phyloP scores from a whole-genome alignment of 2,888 invertebrate species.

The Fragum sueziense region DNA sequence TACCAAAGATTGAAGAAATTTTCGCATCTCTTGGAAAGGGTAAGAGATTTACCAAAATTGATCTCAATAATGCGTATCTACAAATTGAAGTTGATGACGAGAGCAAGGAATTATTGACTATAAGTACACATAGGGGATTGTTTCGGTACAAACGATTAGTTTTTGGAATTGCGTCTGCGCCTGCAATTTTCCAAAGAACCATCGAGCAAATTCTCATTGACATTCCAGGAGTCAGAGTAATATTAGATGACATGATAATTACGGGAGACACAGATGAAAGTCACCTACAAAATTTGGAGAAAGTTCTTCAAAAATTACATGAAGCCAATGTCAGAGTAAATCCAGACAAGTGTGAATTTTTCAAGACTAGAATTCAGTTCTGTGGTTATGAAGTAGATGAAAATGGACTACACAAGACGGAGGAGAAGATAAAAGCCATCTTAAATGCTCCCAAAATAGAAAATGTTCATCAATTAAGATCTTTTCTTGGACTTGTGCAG shows the following conservation, averaged over 20 bases:
- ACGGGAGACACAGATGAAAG: slow-evolving; percentile 35
- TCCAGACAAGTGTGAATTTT: slow-evolving; percentile 20
- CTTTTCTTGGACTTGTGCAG: slow-evolving; percentile 45
- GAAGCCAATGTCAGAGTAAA: slow-evolving; percentile 39
- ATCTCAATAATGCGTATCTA: slow-evolving; percentile 53
- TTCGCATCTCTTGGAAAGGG: slow-evolving; percentile 52
- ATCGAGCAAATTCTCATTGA: slow-evolving; percentile 52
- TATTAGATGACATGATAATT: slow-evolving; percentile 45
- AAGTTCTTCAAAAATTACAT: slow-evolving; percentile 37
- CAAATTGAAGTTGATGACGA: slow-evolving; percentile 45
- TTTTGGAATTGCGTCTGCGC: slow-evolving; percentile 49
- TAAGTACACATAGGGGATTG: slow-evolving; percentile 55
- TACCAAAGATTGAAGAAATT: slow-evolving; percentile 55
- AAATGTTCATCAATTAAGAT: slow-evolving; percentile 42
- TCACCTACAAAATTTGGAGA: slow-evolving; percentile 32
- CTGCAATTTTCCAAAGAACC: slow-evolving; percentile 54
- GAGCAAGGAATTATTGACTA: slow-evolving; percentile 48
- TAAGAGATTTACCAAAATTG: slow-evolving; percentile 55
- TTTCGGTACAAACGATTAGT: slow-evolving; percentile 43
- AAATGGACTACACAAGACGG: slow-evolving; percentile 39
- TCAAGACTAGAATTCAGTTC: slow-evolving; percentile 32
- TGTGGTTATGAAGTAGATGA: slow-evolving; percentile 44
- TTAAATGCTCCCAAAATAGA: slow-evolving; percentile 37
- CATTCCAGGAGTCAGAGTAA: slow-evolving; percentile 18
- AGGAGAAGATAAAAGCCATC: slow-evolving; percentile 30